These are phyloP conservation scores for Nomada fabriciana DNA, from an alignment of 2,888 invertebrate genomes.

Conservation along the genomic window DNA sequence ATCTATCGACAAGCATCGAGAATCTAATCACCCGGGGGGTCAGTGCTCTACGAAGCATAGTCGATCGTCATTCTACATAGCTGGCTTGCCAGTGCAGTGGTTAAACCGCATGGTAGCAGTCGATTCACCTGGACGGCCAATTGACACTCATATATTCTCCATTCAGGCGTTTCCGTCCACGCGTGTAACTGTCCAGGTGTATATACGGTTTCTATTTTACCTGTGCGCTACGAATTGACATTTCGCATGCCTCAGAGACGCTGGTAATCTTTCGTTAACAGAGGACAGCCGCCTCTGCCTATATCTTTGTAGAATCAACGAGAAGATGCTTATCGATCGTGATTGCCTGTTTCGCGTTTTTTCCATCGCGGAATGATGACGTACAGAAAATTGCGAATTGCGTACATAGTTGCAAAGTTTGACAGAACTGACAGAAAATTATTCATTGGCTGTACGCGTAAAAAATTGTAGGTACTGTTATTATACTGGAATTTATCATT, in stretches of 20 bases:
- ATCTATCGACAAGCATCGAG: not conserved
- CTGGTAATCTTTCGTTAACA: constrained; percentile 15
- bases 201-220: constrained; percentile 26
- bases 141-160: constrained; percentile 42
- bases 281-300: not conserved
- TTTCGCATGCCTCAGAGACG: constrained; percentile 26
- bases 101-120: not conserved
- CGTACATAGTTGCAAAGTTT: not conserved
- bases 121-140: constrained; percentile 22
- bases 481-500: too few species aligned
- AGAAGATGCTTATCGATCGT: not conserved
- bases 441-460: too few species aligned
- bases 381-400: not conserved
- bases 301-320: not conserved
- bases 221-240: constrained; percentile 20
- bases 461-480: too few species aligned
- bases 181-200: constrained; percentile 26
- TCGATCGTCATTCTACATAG: not conserved
- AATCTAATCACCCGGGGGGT: not conserved
- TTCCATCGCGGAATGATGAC: not conserved
- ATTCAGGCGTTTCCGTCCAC: constrained; percentile 25
- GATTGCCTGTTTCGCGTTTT: not conserved
- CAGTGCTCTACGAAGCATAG: not conserved
- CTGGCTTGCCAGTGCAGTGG: not conserved
- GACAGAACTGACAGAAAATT: too few species aligned